Conservation (phyloP, 2,113 vertebrate species). For the Chauna torquata region DNA sequence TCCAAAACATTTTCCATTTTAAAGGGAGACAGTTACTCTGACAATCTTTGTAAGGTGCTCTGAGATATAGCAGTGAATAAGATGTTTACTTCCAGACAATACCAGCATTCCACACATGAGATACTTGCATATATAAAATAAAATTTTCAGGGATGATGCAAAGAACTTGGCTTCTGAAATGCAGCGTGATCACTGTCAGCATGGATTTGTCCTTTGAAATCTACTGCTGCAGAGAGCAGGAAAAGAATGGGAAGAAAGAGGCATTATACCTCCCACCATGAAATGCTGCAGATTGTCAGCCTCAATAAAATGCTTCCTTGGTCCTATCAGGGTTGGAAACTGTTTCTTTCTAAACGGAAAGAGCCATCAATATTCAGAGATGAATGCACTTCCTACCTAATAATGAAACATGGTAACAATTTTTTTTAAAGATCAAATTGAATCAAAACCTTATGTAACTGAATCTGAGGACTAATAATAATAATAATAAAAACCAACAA, state of each 20-base stretch:
- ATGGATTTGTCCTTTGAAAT: background rate
- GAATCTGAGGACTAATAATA: background rate
- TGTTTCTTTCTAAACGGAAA: background rate
- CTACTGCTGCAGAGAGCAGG: background rate
- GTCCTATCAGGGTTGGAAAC: background rate
- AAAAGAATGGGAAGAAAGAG: background rate
- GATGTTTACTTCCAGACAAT: background rate
- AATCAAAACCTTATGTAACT: background rate
- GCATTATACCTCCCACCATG: background rate
- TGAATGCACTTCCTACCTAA: background rate
- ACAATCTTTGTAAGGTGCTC: background rate
- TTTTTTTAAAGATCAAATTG: background rate
- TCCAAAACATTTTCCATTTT: background rate
- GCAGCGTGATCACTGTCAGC: background rate
- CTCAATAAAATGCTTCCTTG: background rate
- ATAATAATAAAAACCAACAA: no score
- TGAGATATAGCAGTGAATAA: background rate
- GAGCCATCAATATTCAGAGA: background rate
- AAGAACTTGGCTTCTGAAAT: background rate
- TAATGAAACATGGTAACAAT: background rate
- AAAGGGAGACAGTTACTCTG: background rate
- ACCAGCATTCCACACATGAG: background rate
- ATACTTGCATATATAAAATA: background rate
- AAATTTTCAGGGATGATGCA: background rate
- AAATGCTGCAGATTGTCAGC: background rate